Conservation (phyloP, 2,888 invertebrate species). For the Cerceris ruficornis region DNA sequence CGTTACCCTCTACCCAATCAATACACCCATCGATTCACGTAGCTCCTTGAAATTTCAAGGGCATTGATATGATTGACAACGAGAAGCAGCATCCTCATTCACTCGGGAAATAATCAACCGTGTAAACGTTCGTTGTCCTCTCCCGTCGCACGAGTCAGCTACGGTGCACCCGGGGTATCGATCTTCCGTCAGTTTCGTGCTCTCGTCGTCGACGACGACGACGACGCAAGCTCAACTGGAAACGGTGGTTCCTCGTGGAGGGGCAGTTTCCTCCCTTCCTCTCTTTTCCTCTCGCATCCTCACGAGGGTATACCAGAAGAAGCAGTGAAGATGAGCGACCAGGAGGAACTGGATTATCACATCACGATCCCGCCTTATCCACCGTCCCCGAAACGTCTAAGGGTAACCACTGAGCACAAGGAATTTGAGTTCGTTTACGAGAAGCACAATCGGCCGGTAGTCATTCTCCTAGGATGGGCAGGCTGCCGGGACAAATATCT, state of each 20-base stretch:
- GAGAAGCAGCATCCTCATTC: too few species aligned
- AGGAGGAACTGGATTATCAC: constrained; percentile 85
- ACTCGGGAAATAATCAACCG: too few species aligned
- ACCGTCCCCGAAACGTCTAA: constrained; percentile 70
- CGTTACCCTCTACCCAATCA: too few species aligned
- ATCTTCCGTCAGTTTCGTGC: constrained; percentile 36
- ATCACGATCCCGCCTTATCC: constrained; percentile 85
- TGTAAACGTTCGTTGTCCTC: too few species aligned
- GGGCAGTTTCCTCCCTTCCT: constrained; percentile 40
- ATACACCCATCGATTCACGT: too few species aligned
- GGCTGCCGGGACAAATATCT: constrained; percentile 90
- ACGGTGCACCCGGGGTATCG: constrained; percentile 40
- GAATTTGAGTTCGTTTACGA: constrained; percentile 85
- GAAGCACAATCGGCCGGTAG: constrained; percentile 86
- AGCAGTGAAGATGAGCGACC: constrained; percentile 67
- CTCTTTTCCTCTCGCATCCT: constrained; percentile 29
- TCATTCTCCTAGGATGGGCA: constrained; percentile 90
- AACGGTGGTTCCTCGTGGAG: constrained; percentile 35
- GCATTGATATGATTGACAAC: too few species aligned
- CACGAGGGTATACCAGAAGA: constrained; percentile 40
- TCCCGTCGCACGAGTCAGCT: background rate
- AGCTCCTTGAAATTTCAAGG: too few species aligned
- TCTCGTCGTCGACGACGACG: constrained; percentile 28
- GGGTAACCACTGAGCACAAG: constrained; percentile 73
- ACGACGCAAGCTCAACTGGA: constrained; percentile 54